Percentiles rank a stretch among this genome's conserved stretches.
These are phyloP conservation scores for Amorpha juglandis DNA, from an alignment of 2,888 invertebrate species.

Conservation along the genomic window DNA sequence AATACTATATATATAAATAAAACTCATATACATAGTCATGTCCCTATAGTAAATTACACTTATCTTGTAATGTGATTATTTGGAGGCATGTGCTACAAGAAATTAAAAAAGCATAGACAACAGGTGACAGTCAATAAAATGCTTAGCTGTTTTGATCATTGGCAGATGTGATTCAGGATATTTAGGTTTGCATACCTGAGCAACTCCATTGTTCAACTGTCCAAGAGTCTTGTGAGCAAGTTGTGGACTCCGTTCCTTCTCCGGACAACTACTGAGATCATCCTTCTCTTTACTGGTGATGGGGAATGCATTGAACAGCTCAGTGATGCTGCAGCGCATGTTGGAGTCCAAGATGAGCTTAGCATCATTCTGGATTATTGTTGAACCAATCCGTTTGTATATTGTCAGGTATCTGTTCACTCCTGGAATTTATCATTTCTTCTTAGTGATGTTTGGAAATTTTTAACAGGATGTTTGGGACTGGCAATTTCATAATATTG, in stretches of 20 bases:
- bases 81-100: no score
- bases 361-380: slow-evolving; percentile 87
- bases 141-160: no score
- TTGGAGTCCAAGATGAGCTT: slow-evolving; percentile 86
- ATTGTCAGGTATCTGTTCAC: slow-evolving; percentile 88
- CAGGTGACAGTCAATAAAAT: neutral
- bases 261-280: slow-evolving; percentile 87
- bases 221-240: slow-evolving; percentile 85
- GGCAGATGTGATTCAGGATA: no score
- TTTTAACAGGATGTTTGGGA: no score
- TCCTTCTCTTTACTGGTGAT: slow-evolving; percentile 88
- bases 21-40: no score
- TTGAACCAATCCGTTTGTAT: slow-evolving; percentile 87
- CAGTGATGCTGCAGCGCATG: slow-evolving; percentile 86
- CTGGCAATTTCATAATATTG: neutral
- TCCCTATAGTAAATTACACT: no score
- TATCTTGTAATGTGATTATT: no score
- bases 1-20: no score
- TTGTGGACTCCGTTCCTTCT: slow-evolving; percentile 85
- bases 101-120: neutral
- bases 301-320: slow-evolving; percentile 87
- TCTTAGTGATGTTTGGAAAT: no score
- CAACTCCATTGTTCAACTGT: slow-evolving; percentile 87
- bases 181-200: slow-evolving; percentile 82
- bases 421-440: slow-evolving; percentile 65